Evolutionary conservation across 2,113 vertebrate species (phyloP), one percentile per base, ranked within the genome.

Genomic region (Myodes glareolus): DNA sequence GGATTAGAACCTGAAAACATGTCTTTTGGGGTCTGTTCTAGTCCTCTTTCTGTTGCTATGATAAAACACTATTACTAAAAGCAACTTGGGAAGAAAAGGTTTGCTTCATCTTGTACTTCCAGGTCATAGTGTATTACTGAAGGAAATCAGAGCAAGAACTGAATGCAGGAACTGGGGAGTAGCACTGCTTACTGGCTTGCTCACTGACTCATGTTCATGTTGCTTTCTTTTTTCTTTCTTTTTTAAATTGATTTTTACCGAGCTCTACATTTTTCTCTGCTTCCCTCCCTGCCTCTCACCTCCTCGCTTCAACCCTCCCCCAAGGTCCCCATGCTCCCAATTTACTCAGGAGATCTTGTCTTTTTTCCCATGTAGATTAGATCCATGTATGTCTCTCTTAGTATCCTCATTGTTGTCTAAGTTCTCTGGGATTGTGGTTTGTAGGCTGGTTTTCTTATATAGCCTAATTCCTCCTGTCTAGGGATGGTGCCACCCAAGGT

Each of bases 1-100:
- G 77, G 50, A 91, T 85, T 90, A 89, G 67, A 93, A 90, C 39
- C 47, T 91, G 63, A 21, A 76, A 90, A 63, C 39, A 16, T 25
- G 33, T 88, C 58, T 29, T 82, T 95, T 90, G 33, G 61, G 58
- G 13, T 63, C n/a, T 29, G 4, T 63, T 42, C 58, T 42, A 84
- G 55, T 63, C 39, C 63, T n/a, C 13, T 63, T 84, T 63, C 58
- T 84, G 7, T 84, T 84, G 25, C 81, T 42, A 39, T 82, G 23
- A 29, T 16, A 61, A 84, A 84, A 63, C 25, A 84, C n/a, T 61
- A n/a, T 27, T 25, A 84, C 36, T 84, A 42, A 63, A 84, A 63
- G 58, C 3, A 63, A 63, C 25, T 63, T 31, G 13, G 12, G 25
- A 63, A n/a, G n/a, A 42, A 63, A 63, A 5, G 58, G 25, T 31